These are phyloP conservation scores for Ommatoiulus sabulosus DNA, from an alignment of 2,888 invertebrate species.

Conservation along the genomic window DNA sequence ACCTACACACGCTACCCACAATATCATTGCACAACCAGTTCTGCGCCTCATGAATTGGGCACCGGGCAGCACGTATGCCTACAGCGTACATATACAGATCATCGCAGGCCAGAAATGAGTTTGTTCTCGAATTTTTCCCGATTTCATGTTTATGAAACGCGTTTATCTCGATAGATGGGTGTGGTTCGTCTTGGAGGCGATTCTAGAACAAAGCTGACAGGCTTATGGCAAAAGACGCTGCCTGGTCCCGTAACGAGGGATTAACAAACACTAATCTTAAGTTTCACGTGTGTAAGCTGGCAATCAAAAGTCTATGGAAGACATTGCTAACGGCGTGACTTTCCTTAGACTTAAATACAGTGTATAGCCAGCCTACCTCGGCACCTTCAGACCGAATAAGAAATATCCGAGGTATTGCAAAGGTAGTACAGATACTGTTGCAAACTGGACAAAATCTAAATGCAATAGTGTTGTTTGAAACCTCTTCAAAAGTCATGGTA, in stretches of 20 bases:
- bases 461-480: background rate
- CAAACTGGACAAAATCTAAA: no score
- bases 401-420: no score
- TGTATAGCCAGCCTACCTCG: no score
- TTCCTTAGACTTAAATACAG: no score
- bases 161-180: background rate
- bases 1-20: slow-evolving; percentile 13
- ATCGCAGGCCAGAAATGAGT: background rate
- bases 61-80: slow-evolving; percentile 14
- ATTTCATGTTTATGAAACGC: background rate
- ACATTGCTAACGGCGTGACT: no score
- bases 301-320: background rate
- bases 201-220: background rate
- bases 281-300: background rate
- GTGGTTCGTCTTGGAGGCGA: background rate
- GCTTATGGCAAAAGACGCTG: background rate
- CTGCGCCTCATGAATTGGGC: background rate
- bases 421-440: no score
- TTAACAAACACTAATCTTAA: background rate
- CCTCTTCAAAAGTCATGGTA: background rate
- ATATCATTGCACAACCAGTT: slow-evolving; percentile 34
- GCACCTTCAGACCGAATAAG: no score
- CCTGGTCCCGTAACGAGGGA: background rate
- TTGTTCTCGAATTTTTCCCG: background rate
- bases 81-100: background rate